Base-by-base conservation (phyloP, 2,113 vertebrate genomes). In the Budorcas taxicolor region DNA sequence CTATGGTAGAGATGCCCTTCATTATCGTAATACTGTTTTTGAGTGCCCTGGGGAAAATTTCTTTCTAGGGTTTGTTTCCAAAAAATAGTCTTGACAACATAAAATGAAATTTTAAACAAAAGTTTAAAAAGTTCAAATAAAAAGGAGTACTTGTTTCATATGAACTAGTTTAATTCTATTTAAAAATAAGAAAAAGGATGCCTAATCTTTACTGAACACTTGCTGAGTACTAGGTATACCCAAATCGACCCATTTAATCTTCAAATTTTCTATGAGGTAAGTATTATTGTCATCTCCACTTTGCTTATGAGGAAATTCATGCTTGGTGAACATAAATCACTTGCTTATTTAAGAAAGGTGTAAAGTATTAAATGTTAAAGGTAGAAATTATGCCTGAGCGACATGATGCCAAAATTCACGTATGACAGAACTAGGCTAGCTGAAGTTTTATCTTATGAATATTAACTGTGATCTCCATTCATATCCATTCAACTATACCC, bases 131-230 rank as follows among this genome's bases (percentile, higher is more conserved):
- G 25, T 64, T 31, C 92, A 90, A 92, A 74, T 87, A 86, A 86
- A 97, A 94, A 84, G 27, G 50, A 95, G 40, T n/a, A 33, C 76
- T 3, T 87, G 43, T 64, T 95, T 89, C 64, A 82, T 93, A 78
- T 47, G 19, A 94, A 92, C 52, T 60, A 10, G 40, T 23, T 87
- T 82, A 55, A 45, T 83, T 95, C 94, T 67, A 91, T 62, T 81
- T 92, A 91, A 93, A 82, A 93, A 84, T 52, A 87, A 92, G 27
- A 95, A 17, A 81, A 96, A 96, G 62, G 8, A 90, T n/a, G 95
- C 10, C 50, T 74, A 90, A 76, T 85, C 36, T 95, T 94, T 93
- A 78, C 23, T 95, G 55, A 93, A 80, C 58, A 31, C 36, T 74
- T 64, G 84, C 45, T 93, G 67, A 8, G 43, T 85, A 57, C 40